Conservation (phyloP, 2,888 invertebrate species). For the Melinaea menophilus region DNA sequence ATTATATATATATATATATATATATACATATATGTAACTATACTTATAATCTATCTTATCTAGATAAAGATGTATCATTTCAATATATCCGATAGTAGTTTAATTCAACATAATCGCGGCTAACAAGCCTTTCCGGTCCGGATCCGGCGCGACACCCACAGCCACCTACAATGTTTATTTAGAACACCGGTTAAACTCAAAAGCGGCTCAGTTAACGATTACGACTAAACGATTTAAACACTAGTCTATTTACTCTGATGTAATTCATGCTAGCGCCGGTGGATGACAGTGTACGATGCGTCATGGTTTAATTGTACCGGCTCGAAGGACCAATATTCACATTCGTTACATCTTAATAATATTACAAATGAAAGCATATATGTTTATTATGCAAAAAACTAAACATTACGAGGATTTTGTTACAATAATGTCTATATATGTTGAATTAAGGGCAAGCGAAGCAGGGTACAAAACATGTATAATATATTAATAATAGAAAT, state of each 20-base stretch:
- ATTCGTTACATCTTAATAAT: neutral
- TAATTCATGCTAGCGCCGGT: neutral
- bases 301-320: neutral
- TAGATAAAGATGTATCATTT: too few species aligned
- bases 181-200: conserved; percentile 18
- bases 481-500: too few species aligned
- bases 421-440: too few species aligned
- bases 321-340: neutral
- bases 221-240: conserved; percentile 25
- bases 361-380: neutral
- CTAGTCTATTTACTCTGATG: conserved; percentile 14
- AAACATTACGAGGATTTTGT: too few species aligned
- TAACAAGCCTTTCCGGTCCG: conserved; percentile 31
- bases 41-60: too few species aligned
- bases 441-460: neutral
- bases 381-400: neutral
- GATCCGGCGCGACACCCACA: conserved; percentile 28
- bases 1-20: too few species aligned
- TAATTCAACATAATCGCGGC: conserved; percentile 25
- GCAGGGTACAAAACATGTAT: neutral
- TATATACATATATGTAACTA: too few species aligned
- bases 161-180: conserved; percentile 26
- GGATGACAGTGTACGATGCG: neutral
- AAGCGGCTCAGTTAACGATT: conserved; percentile 24
- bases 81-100: conserved; percentile 14